Evolutionary conservation across 2,888 invertebrate genomes (phyloP).

Genomic region (Aricia artaxerxes): DNA sequence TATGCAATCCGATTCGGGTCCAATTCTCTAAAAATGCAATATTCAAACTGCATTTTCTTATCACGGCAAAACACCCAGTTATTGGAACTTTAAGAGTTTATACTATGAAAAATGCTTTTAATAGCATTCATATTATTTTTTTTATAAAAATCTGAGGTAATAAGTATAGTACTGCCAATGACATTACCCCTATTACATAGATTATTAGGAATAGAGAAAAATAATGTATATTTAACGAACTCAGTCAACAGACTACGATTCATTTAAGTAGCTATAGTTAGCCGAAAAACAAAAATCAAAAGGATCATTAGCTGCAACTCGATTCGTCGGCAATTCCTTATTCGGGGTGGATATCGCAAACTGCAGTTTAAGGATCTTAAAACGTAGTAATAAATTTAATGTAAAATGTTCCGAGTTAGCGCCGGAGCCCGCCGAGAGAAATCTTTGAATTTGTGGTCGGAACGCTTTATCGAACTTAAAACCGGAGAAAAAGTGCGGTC

Average conservation of each 20-base stretch:
- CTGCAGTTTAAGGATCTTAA: conserved; percentile 21
- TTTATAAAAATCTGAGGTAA: neutral
- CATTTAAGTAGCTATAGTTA: neutral
- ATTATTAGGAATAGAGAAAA: neutral
- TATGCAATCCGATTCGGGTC: neutral
- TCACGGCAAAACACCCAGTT: neutral
- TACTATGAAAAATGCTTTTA: too few species aligned
- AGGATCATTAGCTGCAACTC: neutral
- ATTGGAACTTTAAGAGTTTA: neutral
- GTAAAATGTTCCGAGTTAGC: conserved; percentile 21
- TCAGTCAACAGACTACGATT: neutral
- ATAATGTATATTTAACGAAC: neutral
- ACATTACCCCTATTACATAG: neutral
- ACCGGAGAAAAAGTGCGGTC: conserved; percentile 16
- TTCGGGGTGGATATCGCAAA: conserved; percentile 1
- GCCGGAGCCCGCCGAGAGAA: conserved; percentile 6
- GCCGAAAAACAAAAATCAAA: neutral
- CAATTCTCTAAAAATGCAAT: neutral
- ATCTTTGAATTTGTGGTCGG: conserved; percentile 25
- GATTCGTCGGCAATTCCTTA: neutral
- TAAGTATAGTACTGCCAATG: neutral
- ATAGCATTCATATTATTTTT: neutral
- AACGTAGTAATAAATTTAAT: conserved; percentile 20
- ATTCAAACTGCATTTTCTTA: neutral
- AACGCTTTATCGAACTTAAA: conserved; percentile 21